Evolutionary conservation across 2,797 vertebrate genomes (phyloP).

Genomic region (Myoxocephalus aenaeus): DNA sequence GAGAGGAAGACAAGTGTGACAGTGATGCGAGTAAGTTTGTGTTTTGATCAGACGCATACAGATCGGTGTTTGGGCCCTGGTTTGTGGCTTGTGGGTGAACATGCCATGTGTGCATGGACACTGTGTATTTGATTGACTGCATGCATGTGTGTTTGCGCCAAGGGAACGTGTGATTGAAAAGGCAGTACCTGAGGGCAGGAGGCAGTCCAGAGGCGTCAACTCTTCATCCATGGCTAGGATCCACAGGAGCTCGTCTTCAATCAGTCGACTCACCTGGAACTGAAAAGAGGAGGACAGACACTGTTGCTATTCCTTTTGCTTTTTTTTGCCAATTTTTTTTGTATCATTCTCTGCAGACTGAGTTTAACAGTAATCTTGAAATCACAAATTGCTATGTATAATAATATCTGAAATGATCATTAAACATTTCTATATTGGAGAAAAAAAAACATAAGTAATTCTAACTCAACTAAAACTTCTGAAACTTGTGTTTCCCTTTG

Average conservation of each 20-base stretch:
- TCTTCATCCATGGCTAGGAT: conserved; percentile 77
- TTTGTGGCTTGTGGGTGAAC: conserved; percentile 12
- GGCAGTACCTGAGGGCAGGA: conserved; percentile 80
- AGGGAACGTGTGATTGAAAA: conserved; percentile 37
- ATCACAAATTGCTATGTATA: not conserved
- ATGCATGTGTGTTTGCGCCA: conserved; percentile 4
- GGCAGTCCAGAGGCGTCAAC: conserved; percentile 82
- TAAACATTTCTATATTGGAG: not conserved
- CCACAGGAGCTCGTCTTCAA: conserved; percentile 49
- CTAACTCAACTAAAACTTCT: too few species aligned
- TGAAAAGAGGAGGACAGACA: conserved; percentile 26
- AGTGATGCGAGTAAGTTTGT: conserved; percentile 39
- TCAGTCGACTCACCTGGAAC: conserved; percentile 51
- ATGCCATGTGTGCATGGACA: not conserved
- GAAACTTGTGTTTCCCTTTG: too few species aligned
- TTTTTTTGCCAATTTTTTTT: not conserved
- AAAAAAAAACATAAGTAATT: too few species aligned
- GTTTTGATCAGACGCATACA: conserved; percentile 47
- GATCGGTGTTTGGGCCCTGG: not conserved
- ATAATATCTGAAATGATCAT: not conserved
- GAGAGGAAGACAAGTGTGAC: conserved; percentile 58
- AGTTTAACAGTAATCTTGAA: not conserved
- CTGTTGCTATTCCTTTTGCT: conserved; percentile 16
- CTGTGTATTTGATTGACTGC: conserved; percentile 26
- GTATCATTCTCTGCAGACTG: not conserved